Base-by-base conservation (phyloP, 2,113 vertebrate species). In the Oncorhynchus gorbuscha region DNA sequence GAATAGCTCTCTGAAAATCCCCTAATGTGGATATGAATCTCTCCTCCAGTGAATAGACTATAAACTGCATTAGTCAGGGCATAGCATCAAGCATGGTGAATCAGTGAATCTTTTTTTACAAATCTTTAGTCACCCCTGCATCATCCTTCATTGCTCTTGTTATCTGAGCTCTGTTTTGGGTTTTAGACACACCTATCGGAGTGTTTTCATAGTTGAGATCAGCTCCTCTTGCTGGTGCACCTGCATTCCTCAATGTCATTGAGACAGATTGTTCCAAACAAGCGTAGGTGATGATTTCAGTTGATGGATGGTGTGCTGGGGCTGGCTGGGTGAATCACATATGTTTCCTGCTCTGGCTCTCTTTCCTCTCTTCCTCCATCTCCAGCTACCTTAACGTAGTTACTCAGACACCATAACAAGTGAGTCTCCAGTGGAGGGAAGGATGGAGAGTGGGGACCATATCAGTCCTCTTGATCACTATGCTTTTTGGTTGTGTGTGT, bases 251-350 rank as follows among this genome's bases (percentile, higher is more conserved):
- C 64, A 76, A 48, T 81, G 75, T 82, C 80, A 80, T 77, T 3
- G 2, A 75, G 76, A 79, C 76, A 45, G 72, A 79, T 78, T 30
- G 45, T 81, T 75, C 58, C 49, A 74, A 77, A 78, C 76, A 61
- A 39, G 48, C 20, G 59, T 66, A 73, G 70, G 81, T 69, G 73
- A 80, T 79, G 79, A 71, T 79, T 71, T 72, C 9, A 72, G 59
- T 81, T 89, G 86, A 88, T 87, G 80, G 83, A 89, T 72, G 79
- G 85, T 76, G 76, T 73, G 30, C 3, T 32, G 55, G 77, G 78
- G 74, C 70, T 59, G 79, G 73, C 80, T 67, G 74, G 76, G 74
- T 88, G 80, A 79, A 70, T 89, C 88, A 88, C 74, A 84, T 84
- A 73, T 78, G 75, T 74, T 82, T 79, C 76, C 3, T 74, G 58